Evolutionary conservation across 2,797 vertebrate species (phyloP).

Genomic region (Lepilemur ruficaudatus): DNA sequence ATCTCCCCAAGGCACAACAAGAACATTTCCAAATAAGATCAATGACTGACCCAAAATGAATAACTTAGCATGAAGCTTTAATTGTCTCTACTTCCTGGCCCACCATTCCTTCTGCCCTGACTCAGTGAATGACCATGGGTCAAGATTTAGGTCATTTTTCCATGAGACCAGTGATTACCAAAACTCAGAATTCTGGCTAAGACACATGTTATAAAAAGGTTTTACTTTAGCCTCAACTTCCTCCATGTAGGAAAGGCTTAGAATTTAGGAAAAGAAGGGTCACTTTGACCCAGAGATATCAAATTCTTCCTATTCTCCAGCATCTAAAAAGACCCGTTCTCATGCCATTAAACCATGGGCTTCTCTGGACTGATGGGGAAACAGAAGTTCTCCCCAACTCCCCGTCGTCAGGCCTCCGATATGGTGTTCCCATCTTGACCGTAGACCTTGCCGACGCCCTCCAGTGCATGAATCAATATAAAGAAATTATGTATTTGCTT

Average conservation of each 20-base stretch:
- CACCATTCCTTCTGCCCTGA: not conserved
- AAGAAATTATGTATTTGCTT: not conserved
- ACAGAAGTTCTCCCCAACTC: not conserved
- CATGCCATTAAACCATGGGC: not conserved
- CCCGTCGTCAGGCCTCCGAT: not conserved
- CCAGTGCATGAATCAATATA: not conserved
- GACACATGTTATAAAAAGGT: constrained; percentile 32
- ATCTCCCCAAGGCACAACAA: constrained; percentile 9
- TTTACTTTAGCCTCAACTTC: constrained; percentile 59
- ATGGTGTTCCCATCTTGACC: not conserved
- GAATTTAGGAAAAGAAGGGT: constrained; percentile 54
- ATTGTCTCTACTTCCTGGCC: not conserved
- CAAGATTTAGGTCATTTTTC: constrained; percentile 4
- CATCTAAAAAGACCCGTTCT: not conserved
- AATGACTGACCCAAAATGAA: not conserved
- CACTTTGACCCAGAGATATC: constrained; percentile 20
- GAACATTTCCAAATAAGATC: constrained; percentile 48
- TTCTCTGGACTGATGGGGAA: not conserved
- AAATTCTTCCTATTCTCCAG: constrained; percentile 39
- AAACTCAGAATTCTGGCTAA: constrained; percentile 56
- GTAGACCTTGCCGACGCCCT: not conserved
- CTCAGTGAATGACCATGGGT: not conserved
- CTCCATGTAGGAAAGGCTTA: constrained; percentile 33
- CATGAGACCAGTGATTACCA: constrained; percentile 21
- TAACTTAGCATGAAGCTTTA: not conserved